Evolutionary conservation across 2,113 vertebrate species (phyloP), one percentile per base, ranked within the genome.

Genomic region (Recurvirostra avosetta): DNA sequence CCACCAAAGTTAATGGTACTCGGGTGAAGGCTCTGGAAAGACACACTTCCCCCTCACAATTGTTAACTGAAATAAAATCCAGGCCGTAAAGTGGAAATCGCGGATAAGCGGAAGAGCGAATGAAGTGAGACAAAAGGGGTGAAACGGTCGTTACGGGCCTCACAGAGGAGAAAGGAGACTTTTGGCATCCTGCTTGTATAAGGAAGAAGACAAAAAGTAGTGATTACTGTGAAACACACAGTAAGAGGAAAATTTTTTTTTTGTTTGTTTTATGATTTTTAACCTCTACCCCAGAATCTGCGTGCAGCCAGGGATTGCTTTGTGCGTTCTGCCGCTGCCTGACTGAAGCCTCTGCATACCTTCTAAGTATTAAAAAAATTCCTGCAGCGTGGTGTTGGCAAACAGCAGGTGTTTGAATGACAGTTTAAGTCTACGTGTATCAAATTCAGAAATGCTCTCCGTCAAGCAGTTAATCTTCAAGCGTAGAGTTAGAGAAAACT

Each of bases 181-280:
- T 23, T 7, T 19, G 55, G 9, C 20, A 3, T 16, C 15, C 20
- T n/a, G 0, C 68, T 15, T 5, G 4, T 6, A 2, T 20, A 11
- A 36, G 22, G 47, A 34, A 1, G 20, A 18, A 30, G 45, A 12
- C 20, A 19, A 67, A n/a, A 59, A 52, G 23, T 8, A 65, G 43
- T 0, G 12, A 12, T 41, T 25, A 6, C 34, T 63, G 52, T 29
- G 43, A 21, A 71, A 22, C 9, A 5, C 5, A 9, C 16, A 22
- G 25, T 11, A 15, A 66, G 65, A 62, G 13, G 49, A 49, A 15
- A 6, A 8, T 29, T 12, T 17, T 1, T 10, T 53, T 6, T 32
- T 59, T 41, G n/a, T 55, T 41, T 6, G 12, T 7, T 53, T 29
- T 8, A 6, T 36, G 18, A 27, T 23, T 49, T 43, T 81, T 23